These are phyloP conservation scores for Zingel zingel DNA, from an alignment of 2,113 vertebrate genomes.

Conservation along the genomic window DNA sequence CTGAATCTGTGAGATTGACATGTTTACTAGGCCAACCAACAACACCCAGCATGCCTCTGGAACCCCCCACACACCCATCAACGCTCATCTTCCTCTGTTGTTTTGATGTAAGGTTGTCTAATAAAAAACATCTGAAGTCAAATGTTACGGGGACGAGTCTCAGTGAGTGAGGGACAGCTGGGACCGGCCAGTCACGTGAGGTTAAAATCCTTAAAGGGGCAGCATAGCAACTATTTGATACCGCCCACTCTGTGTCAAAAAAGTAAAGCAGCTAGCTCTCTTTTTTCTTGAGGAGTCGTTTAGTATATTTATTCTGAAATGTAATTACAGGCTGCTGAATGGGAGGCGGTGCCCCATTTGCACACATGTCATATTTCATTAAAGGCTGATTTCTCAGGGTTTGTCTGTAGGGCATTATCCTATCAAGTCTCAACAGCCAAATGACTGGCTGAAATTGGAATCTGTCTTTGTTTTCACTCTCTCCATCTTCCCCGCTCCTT, in stretches of 20 bases:
- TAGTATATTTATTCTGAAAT: conserved; percentile 97
- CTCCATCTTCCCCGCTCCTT: conserved; percentile 53
- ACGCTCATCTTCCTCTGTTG: conserved; percentile 1
- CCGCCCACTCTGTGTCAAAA: conserved; percentile 30
- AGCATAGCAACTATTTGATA: conserved; percentile 1
- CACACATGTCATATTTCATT: conserved; percentile 99
- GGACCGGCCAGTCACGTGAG: conserved; percentile 7
- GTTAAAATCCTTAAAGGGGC: conserved; percentile 43
- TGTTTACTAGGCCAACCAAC: conserved; percentile 53
- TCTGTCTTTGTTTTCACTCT: conserved; percentile 65
- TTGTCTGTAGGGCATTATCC: conserved; percentile 93
- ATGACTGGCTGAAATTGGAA: conserved; percentile 93
- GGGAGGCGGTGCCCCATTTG: conserved; percentile 96
- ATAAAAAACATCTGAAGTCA: conserved; percentile 26
- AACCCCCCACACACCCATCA: not conserved
- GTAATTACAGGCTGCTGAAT: conserved; percentile 99
- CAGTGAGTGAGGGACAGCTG: conserved; percentile 14
- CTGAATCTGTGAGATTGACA: conserved; percentile 48
- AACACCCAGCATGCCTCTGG: conserved; percentile 15
- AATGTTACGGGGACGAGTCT: not conserved
- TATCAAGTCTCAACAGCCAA: conserved; percentile 95
- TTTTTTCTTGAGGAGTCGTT: conserved; percentile 72
- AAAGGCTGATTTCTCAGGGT: conserved; percentile 92
- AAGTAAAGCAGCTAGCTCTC: conserved; percentile 42
- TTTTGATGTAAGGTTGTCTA: conserved; percentile 19